Conservation (phyloP, 2,888 invertebrate species). For the Chirona hameri region DNA sequence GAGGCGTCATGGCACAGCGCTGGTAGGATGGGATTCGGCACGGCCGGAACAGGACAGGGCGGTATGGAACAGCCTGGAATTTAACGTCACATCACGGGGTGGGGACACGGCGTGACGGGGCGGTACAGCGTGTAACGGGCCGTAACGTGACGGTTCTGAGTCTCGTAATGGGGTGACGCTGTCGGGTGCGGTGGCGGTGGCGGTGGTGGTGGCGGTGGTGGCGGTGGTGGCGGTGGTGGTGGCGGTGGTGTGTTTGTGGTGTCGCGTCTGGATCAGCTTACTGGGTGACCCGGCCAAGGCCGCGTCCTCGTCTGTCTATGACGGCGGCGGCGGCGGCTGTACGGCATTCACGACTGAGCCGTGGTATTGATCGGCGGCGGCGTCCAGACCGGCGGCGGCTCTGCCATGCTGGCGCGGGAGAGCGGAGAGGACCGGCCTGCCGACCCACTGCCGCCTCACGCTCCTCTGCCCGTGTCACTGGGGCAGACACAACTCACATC, state of each 20-base stretch:
- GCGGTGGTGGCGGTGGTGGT: not conserved
- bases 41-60: not conserved
- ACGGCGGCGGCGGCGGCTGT: not conserved
- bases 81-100: too few relatives aligned
- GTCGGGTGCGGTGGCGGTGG: not conserved
- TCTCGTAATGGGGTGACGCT: not conserved
- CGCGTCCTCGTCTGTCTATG: not conserved
- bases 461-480: too few relatives aligned
- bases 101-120: too few relatives aligned
- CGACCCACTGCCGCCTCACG: too few relatives aligned
- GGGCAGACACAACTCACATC: too few relatives aligned
- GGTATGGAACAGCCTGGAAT: not conserved
- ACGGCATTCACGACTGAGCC: not conserved
- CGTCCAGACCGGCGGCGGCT: not conserved
- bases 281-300: not conserved
- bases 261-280: not conserved
- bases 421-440: too few relatives aligned
- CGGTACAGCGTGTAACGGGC: too few relatives aligned
- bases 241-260: not conserved
- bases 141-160: too few relatives aligned
- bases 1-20: too few relatives aligned
- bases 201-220: not conserved
- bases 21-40: not conserved
- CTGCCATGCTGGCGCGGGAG: too few relatives aligned
- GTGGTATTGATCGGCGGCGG: not conserved